Percentiles rank a stretch among this genome's conserved stretches.
These are phyloP conservation scores for Arnoldichthys spilopterus DNA, from an alignment of 2,797 vertebrate species.

Conservation along the genomic window DNA sequence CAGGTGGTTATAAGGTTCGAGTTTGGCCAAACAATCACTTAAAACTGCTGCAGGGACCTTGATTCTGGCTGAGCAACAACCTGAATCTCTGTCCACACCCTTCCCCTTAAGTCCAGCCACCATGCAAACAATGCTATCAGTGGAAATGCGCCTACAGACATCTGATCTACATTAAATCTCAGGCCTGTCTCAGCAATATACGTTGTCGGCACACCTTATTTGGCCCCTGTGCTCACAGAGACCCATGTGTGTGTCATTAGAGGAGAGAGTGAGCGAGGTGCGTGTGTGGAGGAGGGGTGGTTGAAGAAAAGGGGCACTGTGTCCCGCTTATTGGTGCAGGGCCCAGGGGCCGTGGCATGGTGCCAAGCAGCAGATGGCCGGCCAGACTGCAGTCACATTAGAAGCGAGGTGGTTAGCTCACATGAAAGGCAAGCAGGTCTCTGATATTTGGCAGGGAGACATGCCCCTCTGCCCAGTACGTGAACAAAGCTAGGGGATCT, in stretches of 20 bases:
- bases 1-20: background rate
- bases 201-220: conserved; percentile 38
- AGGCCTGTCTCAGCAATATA: conserved; percentile 7
- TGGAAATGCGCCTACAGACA: conserved; percentile 31
- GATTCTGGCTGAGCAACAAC: conserved; percentile 21
- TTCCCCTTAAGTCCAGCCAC: conserved; percentile 16
- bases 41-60: conserved; percentile 14
- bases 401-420: conserved; percentile 69
- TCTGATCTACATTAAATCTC: conserved; percentile 34
- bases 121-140: conserved; percentile 22
- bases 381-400: conserved; percentile 74
- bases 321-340: conserved; percentile 64
- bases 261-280: conserved; percentile 20
- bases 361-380: conserved; percentile 83
- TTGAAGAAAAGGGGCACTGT: conserved; percentile 66
- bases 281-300: conserved; percentile 6
- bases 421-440: conserved; percentile 72
- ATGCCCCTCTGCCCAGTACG: conserved; percentile 36
- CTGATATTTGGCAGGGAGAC: conserved; percentile 64
- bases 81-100: conserved; percentile 27
- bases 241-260: conserved; percentile 47
- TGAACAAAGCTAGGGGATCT: conserved; percentile 41
- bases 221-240: conserved; percentile 40
- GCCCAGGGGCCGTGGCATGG: conserved; percentile 71
- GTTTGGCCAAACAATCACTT: background rate